Evolutionary conservation across 2,888 invertebrate species (phyloP).

Genomic region (Alitta virens): DNA sequence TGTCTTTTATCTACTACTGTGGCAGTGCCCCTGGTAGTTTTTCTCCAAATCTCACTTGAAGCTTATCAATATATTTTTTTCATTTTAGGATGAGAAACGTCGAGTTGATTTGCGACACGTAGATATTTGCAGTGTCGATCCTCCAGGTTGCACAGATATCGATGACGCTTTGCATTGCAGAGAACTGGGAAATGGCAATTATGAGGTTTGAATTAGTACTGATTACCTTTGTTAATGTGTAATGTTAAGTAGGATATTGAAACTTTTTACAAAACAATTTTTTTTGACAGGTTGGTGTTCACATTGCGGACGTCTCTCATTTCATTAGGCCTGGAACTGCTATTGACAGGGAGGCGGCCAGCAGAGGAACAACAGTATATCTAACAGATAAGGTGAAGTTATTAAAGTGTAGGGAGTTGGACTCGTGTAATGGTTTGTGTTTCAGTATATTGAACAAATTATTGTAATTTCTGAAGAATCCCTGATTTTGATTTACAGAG

Average conservation of each 20-base stretch:
- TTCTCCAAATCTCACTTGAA: too few species aligned
- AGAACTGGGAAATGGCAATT: conserved; percentile 69
- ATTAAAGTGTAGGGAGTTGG: too few species aligned
- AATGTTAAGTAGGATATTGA: background rate
- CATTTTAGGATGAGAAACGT: conserved; percentile 63
- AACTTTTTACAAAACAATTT: background rate
- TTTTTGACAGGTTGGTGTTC: conserved; percentile 77
- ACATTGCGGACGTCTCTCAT: conserved; percentile 98
- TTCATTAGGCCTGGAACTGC: conserved; percentile 92
- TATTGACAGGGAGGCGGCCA: conserved; percentile 86
- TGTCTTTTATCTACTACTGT: too few species aligned
- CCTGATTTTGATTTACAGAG: conserved; percentile 39
- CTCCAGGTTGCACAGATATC: conserved; percentile 97
- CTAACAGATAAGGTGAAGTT: conserved; percentile 83
- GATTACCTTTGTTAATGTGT: background rate
- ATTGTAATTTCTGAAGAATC: too few species aligned
- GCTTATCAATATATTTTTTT: too few species aligned
- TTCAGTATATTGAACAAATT: too few species aligned
- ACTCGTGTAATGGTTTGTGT: too few species aligned
- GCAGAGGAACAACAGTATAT: conserved; percentile 95
- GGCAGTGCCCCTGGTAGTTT: too few species aligned
- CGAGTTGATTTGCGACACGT: conserved; percentile 82
- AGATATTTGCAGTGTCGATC: conserved; percentile 92
- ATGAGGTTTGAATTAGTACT: conserved; percentile 79
- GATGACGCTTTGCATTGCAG: conserved; percentile 96